Conservation (phyloP, 2,888 invertebrate genomes). For the Balanococcus diminutus region DNA sequence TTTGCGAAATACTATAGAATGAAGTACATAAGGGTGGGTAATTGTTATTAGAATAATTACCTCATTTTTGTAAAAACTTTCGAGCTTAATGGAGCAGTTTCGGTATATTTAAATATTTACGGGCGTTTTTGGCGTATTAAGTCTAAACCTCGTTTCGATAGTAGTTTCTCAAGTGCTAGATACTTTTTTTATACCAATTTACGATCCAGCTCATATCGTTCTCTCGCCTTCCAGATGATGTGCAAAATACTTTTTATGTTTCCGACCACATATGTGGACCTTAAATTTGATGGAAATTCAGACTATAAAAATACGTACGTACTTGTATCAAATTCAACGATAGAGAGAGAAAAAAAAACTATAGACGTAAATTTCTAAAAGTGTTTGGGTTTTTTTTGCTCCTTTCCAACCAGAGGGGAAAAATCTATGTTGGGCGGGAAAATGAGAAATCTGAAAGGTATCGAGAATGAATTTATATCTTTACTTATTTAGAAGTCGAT, state of each 20-base stretch:
- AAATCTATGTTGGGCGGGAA: background rate
- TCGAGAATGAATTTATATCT: background rate
- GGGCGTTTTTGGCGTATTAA: background rate
- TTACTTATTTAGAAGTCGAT: background rate
- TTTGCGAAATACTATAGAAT: background rate
- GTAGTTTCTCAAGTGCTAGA: background rate
- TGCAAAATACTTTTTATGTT: conserved; percentile 9
- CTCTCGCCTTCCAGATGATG: conserved; percentile 26
- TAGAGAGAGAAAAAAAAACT: background rate
- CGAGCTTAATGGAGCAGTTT: background rate
- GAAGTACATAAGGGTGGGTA: background rate
- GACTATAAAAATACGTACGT: background rate
- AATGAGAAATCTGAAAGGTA: background rate
- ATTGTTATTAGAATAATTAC: background rate
- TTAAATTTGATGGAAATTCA: conserved; percentile 17
- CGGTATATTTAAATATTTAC: background rate
- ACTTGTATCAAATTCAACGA: background rate
- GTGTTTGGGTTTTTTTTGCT: background rate
- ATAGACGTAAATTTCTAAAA: background rate
- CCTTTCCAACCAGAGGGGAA: too few relatives aligned
- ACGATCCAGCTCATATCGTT: background rate
- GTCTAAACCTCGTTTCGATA: background rate
- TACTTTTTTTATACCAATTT: conserved; percentile 3
- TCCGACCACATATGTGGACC: conserved; percentile 3
- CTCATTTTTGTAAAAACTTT: background rate